These are phyloP conservation scores for Drosophila maculinotata DNA, from an alignment of 2,888 invertebrate genomes.

Conservation along the genomic window DNA sequence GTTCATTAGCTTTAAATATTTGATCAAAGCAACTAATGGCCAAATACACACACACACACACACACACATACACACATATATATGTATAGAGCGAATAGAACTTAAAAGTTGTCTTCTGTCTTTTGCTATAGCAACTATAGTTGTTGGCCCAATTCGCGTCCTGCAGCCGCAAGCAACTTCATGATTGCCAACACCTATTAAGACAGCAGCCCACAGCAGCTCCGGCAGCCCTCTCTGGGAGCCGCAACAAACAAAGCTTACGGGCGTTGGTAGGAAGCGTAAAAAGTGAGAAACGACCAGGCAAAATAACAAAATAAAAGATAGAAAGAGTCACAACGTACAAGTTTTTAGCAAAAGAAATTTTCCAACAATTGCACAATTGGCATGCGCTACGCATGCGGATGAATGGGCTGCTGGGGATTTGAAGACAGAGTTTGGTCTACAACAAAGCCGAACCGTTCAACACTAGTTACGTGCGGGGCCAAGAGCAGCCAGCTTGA, in stretches of 20 bases:
- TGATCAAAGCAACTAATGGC: constrained; percentile 76
- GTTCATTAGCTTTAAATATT: constrained; percentile 78
- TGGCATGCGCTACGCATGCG: constrained; percentile 75
- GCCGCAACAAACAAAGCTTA: constrained; percentile 51
- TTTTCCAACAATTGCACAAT: constrained; percentile 79
- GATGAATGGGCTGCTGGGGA: constrained; percentile 57
- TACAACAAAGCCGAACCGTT: constrained; percentile 38
- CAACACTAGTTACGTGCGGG: constrained; percentile 7
- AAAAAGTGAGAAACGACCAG: constrained; percentile 44
- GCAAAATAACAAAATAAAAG: constrained; percentile 40
- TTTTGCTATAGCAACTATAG: too few species aligned
- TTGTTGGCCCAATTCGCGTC: constrained; percentile 45
- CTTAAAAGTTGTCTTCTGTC: constrained; percentile 25
- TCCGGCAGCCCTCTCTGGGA: neutral
- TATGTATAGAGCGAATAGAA: neutral
- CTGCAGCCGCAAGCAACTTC: constrained; percentile 55
- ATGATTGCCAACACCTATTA: constrained; percentile 76
- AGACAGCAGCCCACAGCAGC: constrained; percentile 47
- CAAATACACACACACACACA: constrained; percentile 36
- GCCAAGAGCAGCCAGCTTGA: neutral
- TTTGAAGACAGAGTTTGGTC: constrained; percentile 43
- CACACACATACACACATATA: neutral
- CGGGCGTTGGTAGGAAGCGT: constrained; percentile 22
- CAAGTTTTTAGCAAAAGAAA: constrained; percentile 69
- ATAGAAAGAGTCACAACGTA: constrained; percentile 61